Conservation (phyloP, 2,797 vertebrate species). For the Bryconaethiops microstoma region DNA sequence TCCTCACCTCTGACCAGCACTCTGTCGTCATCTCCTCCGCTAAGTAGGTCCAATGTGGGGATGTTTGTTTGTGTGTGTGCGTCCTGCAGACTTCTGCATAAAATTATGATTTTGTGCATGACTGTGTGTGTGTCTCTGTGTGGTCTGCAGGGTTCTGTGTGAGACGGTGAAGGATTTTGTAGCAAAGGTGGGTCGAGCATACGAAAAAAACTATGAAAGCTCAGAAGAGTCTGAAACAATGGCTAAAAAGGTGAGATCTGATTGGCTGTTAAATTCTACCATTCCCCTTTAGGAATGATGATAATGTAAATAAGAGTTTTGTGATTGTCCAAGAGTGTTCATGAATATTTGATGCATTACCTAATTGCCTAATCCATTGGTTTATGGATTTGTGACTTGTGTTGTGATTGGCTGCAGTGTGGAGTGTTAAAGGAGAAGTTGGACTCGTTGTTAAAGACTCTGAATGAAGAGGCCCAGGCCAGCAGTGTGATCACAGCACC, state of each 20-base stretch:
- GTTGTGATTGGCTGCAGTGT: constrained; percentile 75
- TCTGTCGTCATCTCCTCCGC: constrained; percentile 95
- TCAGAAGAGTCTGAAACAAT: constrained; percentile 87
- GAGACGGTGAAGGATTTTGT: constrained; percentile 98
- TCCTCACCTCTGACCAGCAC: constrained; percentile 95
- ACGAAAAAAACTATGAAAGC: constrained; percentile 88
- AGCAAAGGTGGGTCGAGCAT: constrained; percentile 93
- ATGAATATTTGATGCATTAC: no score
- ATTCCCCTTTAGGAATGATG: no score
- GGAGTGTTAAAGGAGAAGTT: constrained; percentile 93
- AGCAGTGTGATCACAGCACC: constrained; percentile 79
- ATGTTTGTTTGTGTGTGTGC: constrained; percentile 25
- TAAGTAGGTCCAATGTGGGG: constrained; percentile 82
- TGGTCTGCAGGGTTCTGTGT: constrained; percentile 85
- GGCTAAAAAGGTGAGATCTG: constrained; percentile 88
- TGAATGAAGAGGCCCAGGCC: constrained; percentile 83
- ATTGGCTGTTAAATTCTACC: constrained; percentile 5
- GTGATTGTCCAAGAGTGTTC: no score
- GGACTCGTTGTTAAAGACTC: constrained; percentile 89
- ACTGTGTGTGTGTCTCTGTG: not conserved
- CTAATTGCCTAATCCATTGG: not conserved
- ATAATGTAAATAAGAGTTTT: no score
- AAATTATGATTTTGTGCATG: constrained; percentile 51
- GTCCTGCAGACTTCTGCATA: constrained; percentile 87
- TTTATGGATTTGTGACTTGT: not conserved